Evolutionary conservation across 2,888 invertebrate species (phyloP), one percentile per base, ranked within the genome.

Genomic region (Phortica magna): DNA sequence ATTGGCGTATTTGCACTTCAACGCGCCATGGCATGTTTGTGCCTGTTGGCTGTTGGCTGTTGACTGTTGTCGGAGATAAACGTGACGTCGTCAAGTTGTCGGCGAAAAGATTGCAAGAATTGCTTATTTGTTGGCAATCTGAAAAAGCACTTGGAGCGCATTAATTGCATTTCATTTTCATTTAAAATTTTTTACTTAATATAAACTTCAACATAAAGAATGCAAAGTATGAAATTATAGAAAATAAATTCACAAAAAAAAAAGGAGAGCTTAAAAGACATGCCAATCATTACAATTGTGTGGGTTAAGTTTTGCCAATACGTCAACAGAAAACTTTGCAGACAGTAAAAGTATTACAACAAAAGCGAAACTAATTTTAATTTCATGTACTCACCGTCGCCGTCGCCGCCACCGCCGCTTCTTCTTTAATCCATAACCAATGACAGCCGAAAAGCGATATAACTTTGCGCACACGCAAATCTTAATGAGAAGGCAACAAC

Each of bases 251-350:
- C 14, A 65, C 7, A 61, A 70, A 53, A 72, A 39, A 3, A 22
- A n/a, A 71, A 55, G n/a, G n/a, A 39, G 14, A 6, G 14, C 41
- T 9, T 4, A 7, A n/a, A n/a, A 57, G n/a, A 17, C 55, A 72
- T n/a, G 12, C 76, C 82, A 79, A 80, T 83, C 83, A 83, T 83
- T 84, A 83, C 70, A 77, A 78, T 17, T 57, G 10, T 43, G 17
- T 2, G 67, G 65, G 10, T 68, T 79, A 82, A 79, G 84, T 83
- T 83, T 74, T 61, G 70, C 73, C 78, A 76, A 73, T 31, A 71
- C 64, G 10, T 19, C 41, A 55, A 64, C 53, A 48, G 31, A 31
- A 70, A 70, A 70, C 68, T 70, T 70, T 70, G 68, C 68, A 70
- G 68, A 70, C 68, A 70, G 31, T 10, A 70, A 22, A 68, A 68